Evolutionary conservation across 2,888 invertebrate species (phyloP).

Genomic region (Drosophila paramelanica): DNA sequence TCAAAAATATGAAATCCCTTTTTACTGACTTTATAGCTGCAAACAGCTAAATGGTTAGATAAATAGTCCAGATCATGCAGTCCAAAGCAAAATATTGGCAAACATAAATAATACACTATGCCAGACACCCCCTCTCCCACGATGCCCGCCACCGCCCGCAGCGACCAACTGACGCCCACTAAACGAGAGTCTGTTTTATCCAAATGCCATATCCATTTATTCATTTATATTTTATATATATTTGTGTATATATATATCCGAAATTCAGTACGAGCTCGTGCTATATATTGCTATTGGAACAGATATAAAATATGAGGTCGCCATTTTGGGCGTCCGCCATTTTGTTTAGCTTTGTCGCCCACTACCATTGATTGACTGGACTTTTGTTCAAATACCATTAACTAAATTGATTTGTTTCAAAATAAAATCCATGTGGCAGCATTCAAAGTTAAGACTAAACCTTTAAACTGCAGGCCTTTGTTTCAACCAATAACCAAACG

Average conservation of each 20-base stretch:
- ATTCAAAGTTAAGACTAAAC: constrained; percentile 36
- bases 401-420: constrained; percentile 53
- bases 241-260: not conserved
- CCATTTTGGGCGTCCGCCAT: constrained; percentile 31
- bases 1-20: constrained; percentile 1
- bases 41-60: constrained; percentile 18
- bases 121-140: not conserved
- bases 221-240: constrained; percentile 13
- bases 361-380: constrained; percentile 47
- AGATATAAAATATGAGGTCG: constrained; percentile 29
- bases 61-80: constrained; percentile 20
- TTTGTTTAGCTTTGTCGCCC: constrained; percentile 46
- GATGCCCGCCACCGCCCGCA: too few relatives aligned
- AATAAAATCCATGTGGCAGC: constrained; percentile 35
- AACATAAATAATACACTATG: constrained; percentile 30
- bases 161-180: not conserved
- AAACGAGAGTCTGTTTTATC: constrained; percentile 22
- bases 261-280: constrained; percentile 7
- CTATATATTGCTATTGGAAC: not conserved
- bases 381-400: constrained; percentile 50
- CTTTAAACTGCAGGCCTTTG: constrained; percentile 2
- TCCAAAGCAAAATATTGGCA: constrained; percentile 22
- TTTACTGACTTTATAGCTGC: constrained; percentile 1
- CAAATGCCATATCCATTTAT: constrained; percentile 33
- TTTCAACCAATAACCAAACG: not conserved